These are phyloP conservation scores for Lepidocyrtinus sp. DNA, from an alignment of 2,888 invertebrate species.

Conservation along the genomic window DNA sequence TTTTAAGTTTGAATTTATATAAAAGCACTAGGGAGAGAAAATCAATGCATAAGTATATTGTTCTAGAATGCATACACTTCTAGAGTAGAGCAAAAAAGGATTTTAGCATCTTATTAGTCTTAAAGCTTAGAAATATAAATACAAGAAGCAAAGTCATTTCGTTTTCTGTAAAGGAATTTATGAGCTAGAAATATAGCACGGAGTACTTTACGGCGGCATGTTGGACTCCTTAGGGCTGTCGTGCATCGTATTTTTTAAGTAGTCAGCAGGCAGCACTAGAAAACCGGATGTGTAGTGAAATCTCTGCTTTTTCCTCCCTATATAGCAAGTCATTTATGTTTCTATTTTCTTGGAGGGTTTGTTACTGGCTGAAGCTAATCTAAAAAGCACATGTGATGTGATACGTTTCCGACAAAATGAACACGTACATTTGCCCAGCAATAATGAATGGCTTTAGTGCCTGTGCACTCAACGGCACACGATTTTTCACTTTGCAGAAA, in stretches of 20 bases:
- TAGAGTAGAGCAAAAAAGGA: too few relatives aligned
- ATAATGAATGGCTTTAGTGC: too few relatives aligned
- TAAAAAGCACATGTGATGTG: constrained; percentile 11
- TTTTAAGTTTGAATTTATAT: too few relatives aligned
- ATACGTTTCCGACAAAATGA: neutral
- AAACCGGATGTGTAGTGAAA: constrained; percentile 49
- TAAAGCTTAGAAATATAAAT: too few relatives aligned
- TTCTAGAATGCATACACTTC: too few relatives aligned
- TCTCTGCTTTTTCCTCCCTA: constrained; percentile 24
- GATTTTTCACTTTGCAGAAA: too few relatives aligned
- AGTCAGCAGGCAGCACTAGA: constrained; percentile 14
- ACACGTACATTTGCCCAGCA: neutral
- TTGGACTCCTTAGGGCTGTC: constrained; percentile 22
- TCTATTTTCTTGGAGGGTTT: neutral
- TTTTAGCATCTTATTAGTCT: too few relatives aligned
- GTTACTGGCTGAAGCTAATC: constrained; percentile 4
- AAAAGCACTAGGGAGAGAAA: too few relatives aligned
- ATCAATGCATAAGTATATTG: too few relatives aligned
- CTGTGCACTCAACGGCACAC: too few relatives aligned
- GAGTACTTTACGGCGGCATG: constrained; percentile 37
- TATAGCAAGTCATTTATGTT: neutral
- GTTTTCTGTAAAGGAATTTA: constrained; percentile 8
- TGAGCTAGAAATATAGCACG: neutral
- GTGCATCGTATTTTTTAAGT: constrained; percentile 27
- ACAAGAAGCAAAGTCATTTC: constrained; percentile 4